Evolutionary conservation across 2,888 invertebrate species (phyloP).

Genomic region (Ophion costatus): DNA sequence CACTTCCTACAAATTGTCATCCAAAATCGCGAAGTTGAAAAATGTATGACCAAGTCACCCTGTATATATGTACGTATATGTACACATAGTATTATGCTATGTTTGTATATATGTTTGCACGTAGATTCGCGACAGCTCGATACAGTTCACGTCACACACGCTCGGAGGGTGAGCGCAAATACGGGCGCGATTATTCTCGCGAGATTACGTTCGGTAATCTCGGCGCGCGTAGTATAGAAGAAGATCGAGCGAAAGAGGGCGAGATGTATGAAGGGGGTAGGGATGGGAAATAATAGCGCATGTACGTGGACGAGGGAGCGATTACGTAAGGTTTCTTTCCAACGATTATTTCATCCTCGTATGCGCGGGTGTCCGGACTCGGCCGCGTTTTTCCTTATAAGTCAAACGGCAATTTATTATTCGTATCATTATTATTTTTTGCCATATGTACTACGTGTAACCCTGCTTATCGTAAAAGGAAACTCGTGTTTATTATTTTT

Average conservation of each 20-base stretch:
- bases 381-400: conserved; percentile 2
- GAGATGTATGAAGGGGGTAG: conserved; percentile 7
- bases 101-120: background rate
- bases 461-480: background rate
- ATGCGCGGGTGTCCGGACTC: conserved; percentile 13
- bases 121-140: conserved; percentile 19
- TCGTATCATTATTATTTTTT: conserved; percentile 2
- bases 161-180: conserved; percentile 27
- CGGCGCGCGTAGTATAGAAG: background rate
- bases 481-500: background rate
- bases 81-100: no score
- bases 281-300: conserved; percentile 35
- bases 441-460: background rate
- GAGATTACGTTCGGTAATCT: conserved; percentile 57
- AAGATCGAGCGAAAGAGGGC: conserved; percentile 19
- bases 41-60: background rate
- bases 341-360: conserved; percentile 42
- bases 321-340: conserved; percentile 56
- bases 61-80: background rate
- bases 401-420: conserved; percentile 16
- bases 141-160: conserved; percentile 38
- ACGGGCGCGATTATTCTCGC: conserved; percentile 59
- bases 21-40: no score
- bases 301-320: conserved; percentile 25
- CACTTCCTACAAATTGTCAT: no score